Evolutionary conservation across 2,113 vertebrate genomes (phyloP), one percentile per base, ranked within the genome.

Genomic region (Salminus brasiliensis): DNA sequence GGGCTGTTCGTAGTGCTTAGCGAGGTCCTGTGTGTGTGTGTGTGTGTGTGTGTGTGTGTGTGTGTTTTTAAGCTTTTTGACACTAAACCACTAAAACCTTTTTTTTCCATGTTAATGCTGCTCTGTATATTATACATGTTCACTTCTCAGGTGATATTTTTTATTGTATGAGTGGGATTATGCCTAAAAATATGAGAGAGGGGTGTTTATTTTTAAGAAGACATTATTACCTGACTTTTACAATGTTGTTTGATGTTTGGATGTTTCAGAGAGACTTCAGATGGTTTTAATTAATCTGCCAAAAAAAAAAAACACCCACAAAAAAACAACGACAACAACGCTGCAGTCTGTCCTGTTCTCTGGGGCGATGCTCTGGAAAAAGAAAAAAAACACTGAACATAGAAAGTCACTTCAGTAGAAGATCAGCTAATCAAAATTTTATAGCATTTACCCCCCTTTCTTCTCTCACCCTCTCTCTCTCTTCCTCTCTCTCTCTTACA

Each of bases 271-370:
- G 93, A 94, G 92, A 88, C 92, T 95, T 95, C 95, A 96, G 95
- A 96, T 95, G 92, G 94, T 93, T 94, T 95, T 97, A 95, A 97
- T 96, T 96, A 96, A 94, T 93, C 95, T 93, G 94, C 93, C 62
- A 66, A 39, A 39, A 25, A 74, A 68, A 79, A 77, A 53, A 76
- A 94, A 94, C n/a, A 25, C n/a, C n/a, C n/a, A n/a, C n/a, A n/a
- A n/a, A n/a, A n/a, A n/a, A n/a, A n/a, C n/a, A n/a, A n/a, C n/a
- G n/a, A n/a, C n/a, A n/a, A n/a, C n/a, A n/a, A n/a, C n/a, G n/a
- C n/a, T n/a, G n/a, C n/a, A n/a, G 93, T 93, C 91, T 86, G 92
- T 88, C 89, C 91, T 81, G 87, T 90, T 93, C 90, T 91, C 86
- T 81, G 72, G 85, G 90, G 91, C 87, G 83, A 88, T 82, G 88